Evolutionary conservation across 2,797 vertebrate genomes (phyloP).

Genomic region (Chrosomus eos): DNA sequence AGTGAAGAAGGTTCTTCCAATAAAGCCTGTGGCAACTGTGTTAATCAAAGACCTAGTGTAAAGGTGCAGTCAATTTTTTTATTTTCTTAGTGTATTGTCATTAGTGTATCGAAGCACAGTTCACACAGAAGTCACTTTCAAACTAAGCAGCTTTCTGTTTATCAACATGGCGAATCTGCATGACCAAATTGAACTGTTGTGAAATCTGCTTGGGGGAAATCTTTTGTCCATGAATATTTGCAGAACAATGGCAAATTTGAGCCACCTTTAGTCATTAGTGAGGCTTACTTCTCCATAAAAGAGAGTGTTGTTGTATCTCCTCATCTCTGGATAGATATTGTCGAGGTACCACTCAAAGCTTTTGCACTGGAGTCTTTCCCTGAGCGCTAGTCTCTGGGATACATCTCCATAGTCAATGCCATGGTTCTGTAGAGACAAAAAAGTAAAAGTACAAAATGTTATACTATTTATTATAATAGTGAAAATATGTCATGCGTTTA

Average conservation of each 20-base stretch:
- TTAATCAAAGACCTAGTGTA: neutral
- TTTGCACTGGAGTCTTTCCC: constrained; percentile 91
- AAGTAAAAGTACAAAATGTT: neutral
- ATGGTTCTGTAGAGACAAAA: constrained; percentile 85
- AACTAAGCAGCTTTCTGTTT: neutral
- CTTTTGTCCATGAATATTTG: neutral
- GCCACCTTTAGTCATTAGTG: neutral
- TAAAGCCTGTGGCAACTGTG: neutral
- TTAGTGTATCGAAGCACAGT: neutral
- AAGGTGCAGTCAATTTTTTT: neutral
- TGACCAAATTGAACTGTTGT: neutral
- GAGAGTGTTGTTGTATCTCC: constrained; percentile 92
- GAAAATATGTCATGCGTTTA: constrained; percentile 56
- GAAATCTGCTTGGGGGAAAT: neutral
- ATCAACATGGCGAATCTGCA: neutral
- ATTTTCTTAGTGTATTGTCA: neutral
- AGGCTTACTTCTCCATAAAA: constrained; percentile 93
- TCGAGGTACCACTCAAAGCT: constrained; percentile 98
- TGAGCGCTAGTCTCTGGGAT: constrained; percentile 86
- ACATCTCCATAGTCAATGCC: constrained; percentile 95
- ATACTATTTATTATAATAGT: neutral
- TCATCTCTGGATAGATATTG: constrained; percentile 98
- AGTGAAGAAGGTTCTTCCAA: neutral
- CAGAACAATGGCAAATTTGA: neutral
- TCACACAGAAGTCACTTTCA: neutral